phyloP scores from a whole-genome alignment of 2,797 vertebrate species.

The Odontamblyopus rebecca region DNA sequence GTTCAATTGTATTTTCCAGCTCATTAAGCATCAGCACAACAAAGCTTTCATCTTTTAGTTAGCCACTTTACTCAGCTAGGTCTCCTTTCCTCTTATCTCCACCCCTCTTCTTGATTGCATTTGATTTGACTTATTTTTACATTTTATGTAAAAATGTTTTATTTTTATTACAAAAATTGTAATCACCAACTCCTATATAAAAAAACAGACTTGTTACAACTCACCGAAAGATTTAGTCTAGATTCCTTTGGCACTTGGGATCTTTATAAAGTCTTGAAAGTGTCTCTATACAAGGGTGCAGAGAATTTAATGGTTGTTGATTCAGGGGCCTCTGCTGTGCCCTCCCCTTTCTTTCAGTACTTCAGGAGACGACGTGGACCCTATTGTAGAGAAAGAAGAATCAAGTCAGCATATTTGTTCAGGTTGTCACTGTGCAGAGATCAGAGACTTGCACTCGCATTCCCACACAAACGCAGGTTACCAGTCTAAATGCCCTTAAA shows the following conservation, averaged over 20 bases:
- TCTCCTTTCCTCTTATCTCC: conserved; percentile 52
- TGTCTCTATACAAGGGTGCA: conserved; percentile 46
- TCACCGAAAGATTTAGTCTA: conserved; percentile 17
- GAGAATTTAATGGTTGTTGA: conserved; percentile 83
- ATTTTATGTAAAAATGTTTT: conserved; percentile 18
- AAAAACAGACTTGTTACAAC: background rate
- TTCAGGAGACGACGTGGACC: conserved; percentile 79
- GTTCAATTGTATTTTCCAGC: conserved; percentile 88
- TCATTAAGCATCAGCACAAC: conserved; percentile 84
- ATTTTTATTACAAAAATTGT: conserved; percentile 18
- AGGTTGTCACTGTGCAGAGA: conserved; percentile 73
- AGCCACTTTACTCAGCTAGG: conserved; percentile 46
- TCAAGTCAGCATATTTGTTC: conserved; percentile 81
- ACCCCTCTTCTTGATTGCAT: conserved; percentile 47
- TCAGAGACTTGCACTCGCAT: conserved; percentile 52
- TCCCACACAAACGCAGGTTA: conserved; percentile 45
- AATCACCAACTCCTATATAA: conserved; percentile 20
- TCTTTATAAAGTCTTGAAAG: conserved; percentile 41
- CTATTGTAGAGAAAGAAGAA: conserved; percentile 80
- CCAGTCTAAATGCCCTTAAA: conserved; percentile 35
- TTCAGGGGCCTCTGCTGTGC: conserved; percentile 78
- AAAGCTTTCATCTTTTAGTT: conserved; percentile 81
- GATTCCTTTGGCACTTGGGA: conserved; percentile 41
- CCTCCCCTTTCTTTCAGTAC: conserved; percentile 76
- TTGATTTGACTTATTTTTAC: conserved; percentile 38